Evolutionary conservation across 2,113 vertebrate genomes (phyloP).

Genomic region (Atractosteus spatula): DNA sequence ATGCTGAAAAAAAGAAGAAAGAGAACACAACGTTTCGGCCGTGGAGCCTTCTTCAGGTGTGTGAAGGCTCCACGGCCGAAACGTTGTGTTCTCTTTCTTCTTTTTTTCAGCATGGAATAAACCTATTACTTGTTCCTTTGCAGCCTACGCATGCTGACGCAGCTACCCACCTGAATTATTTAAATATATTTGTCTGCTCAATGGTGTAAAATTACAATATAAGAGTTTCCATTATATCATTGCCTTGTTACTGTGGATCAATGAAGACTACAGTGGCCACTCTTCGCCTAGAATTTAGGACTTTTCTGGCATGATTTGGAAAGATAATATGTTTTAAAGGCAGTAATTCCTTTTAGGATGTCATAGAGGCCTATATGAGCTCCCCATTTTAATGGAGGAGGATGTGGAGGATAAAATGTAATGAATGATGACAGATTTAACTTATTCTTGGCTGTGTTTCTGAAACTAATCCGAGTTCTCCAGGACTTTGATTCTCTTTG

Average conservation of each 20-base stretch:
- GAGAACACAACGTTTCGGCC: too few relatives aligned
- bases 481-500: constrained; percentile 41
- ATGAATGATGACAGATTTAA: constrained; percentile 47
- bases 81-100: too few relatives aligned
- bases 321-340: constrained; percentile 32
- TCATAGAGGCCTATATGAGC: constrained; percentile 33
- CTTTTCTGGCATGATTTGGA: constrained; percentile 42
- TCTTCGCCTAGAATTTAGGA: constrained; percentile 32
- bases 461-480: constrained; percentile 40
- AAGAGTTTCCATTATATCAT: not conserved
- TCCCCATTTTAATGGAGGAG: constrained; percentile 46
- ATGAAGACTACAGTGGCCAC: constrained; percentile 32
- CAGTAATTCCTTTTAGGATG: constrained; percentile 40
- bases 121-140: too few relatives aligned
- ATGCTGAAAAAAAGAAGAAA: too few relatives aligned
- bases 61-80: too few relatives aligned
- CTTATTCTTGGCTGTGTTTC: constrained; percentile 55
- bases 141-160: too few relatives aligned
- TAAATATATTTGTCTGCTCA: too few relatives aligned
- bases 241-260: constrained; percentile 8
- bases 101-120: too few relatives aligned
- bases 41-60: too few relatives aligned
- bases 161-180: too few relatives aligned
- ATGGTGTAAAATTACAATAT: too few relatives aligned
- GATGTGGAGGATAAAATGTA: constrained; percentile 47